These are phyloP conservation scores for Chloroceryle aenea DNA, from an alignment of 2,113 vertebrate genomes.

Conservation along the genomic window DNA sequence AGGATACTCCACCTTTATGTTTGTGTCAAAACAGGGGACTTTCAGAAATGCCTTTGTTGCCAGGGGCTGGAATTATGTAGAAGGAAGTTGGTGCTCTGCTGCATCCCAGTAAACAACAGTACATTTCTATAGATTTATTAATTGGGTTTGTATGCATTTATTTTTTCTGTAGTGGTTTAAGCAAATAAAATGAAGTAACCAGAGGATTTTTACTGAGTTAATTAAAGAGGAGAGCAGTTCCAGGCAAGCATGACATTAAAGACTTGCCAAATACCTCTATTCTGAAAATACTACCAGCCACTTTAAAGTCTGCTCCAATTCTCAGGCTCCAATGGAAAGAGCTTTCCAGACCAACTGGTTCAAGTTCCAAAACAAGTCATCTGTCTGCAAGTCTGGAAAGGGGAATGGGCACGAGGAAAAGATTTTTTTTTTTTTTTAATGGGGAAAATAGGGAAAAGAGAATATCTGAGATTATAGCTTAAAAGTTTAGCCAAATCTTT, in stretches of 20 bases:
- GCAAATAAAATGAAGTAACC: constrained; percentile 50
- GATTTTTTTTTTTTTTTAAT: not conserved
- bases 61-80: not conserved
- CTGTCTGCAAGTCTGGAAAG: not conserved
- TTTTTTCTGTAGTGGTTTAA: constrained; percentile 59
- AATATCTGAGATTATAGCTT: not conserved
- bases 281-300: constrained; percentile 51
- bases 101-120: not conserved
- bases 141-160: not conserved
- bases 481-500: not conserved
- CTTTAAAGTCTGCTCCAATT: constrained; percentile 51
- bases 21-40: constrained; percentile 28
- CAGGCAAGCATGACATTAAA: constrained; percentile 63
- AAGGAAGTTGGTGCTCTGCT: not conserved
- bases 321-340: constrained; percentile 42
- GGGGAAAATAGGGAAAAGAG: not conserved
- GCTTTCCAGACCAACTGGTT: constrained; percentile 39
- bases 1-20: not conserved
- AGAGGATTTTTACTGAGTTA: constrained; percentile 55
- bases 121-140: constrained; percentile 37
- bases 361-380: constrained; percentile 24
- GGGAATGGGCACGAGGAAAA: not conserved
- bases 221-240: constrained; percentile 60
- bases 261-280: constrained; percentile 56
- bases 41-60: not conserved